A percentile compares a stretch with the other conserved stretches of the same genome.
phyloP scores from a whole-genome alignment of 2,797 vertebrate species.

The Thunnus albacares region DNA sequence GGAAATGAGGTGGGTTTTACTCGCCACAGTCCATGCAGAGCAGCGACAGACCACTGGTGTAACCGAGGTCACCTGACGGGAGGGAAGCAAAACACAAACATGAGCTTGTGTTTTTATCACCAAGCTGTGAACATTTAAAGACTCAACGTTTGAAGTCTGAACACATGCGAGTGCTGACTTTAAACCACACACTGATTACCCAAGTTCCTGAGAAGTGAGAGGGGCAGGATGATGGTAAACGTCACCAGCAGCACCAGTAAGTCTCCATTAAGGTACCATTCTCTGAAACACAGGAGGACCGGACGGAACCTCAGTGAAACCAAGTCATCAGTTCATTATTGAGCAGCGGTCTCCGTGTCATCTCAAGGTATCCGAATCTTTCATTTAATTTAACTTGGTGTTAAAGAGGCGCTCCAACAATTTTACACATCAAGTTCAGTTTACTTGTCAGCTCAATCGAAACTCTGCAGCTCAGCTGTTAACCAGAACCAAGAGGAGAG shows the following conservation, averaged over 20 bases:
- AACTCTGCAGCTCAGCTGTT: too few species aligned
- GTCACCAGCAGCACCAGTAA: slow-evolving; percentile 94
- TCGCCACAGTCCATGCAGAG: slow-evolving; percentile 98
- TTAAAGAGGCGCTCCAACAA: too few species aligned
- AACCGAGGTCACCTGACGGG: slow-evolving; percentile 94
- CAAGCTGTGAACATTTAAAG: background rate
- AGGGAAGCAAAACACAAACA: slow-evolving; percentile 7
- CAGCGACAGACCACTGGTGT: slow-evolving; percentile 97
- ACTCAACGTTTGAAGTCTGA: background rate
- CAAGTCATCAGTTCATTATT: too few species aligned
- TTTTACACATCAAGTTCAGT: too few species aligned
- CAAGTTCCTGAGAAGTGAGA: slow-evolving; percentile 94
- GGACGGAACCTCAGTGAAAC: background rate
- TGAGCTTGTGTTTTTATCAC: slow-evolving; percentile 5
- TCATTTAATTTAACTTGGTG: too few species aligned
- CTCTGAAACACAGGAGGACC: slow-evolving; percentile 81
- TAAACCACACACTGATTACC: slow-evolving; percentile 83
- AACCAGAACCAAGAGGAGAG: too few species aligned
- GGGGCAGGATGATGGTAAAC: slow-evolving; percentile 91
- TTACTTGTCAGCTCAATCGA: too few species aligned
- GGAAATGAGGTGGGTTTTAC: slow-evolving; percentile 65
- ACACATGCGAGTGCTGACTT: background rate
- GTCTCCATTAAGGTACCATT: slow-evolving; percentile 95
- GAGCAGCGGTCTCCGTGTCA: too few species aligned
- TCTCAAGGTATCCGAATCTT: too few species aligned